Evolutionary conservation across 2,113 vertebrate species (phyloP).

Genomic region (Coryphaenoides rupestris): DNA sequence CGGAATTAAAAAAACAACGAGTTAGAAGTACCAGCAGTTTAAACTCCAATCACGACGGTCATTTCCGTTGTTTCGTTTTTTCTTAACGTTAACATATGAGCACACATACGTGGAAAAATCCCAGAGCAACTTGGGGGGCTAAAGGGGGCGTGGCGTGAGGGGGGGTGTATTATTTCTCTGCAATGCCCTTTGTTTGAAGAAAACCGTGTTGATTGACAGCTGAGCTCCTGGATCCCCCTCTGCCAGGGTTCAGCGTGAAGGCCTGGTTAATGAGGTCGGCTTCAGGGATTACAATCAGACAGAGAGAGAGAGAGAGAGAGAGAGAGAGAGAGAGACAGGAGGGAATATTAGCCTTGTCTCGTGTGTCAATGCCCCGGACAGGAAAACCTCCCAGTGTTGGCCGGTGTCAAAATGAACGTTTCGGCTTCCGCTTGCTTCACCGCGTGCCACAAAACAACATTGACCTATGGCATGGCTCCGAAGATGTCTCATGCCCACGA

Average conservation of each 20-base stretch:
- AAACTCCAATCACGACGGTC: neutral
- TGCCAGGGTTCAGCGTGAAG: slow-evolving; percentile 72
- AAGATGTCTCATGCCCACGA: slow-evolving; percentile 42
- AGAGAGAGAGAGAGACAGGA: slow-evolving; percentile 29
- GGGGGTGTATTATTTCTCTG: slow-evolving; percentile 64
- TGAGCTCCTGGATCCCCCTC: slow-evolving; percentile 61
- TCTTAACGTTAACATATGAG: slow-evolving; percentile 9
- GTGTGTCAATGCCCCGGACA: slow-evolving; percentile 66
- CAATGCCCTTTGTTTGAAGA: slow-evolving; percentile 66
- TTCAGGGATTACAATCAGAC: slow-evolving; percentile 72
- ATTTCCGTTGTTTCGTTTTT: slow-evolving; percentile 4
- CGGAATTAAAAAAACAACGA: slow-evolving; percentile 20
- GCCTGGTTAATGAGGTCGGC: slow-evolving; percentile 76
- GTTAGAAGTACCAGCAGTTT: slow-evolving; percentile 9
- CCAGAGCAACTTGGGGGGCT: slow-evolving; percentile 43
- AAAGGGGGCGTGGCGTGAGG: slow-evolving; percentile 45
- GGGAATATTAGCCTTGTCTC: slow-evolving; percentile 73
- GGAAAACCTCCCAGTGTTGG: slow-evolving; percentile 60
- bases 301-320: no score
- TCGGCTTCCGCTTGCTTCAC: slow-evolving; percentile 53
- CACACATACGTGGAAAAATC: slow-evolving; percentile 43
- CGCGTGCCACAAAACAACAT: slow-evolving; percentile 60
- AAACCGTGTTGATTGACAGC: slow-evolving; percentile 75
- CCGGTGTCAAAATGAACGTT: slow-evolving; percentile 45
- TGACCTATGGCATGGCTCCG: slow-evolving; percentile 42